Percentiles rank a stretch among this genome's conserved stretches.
Evolutionary conservation across 2,113 vertebrate genomes (phyloP).

Genomic region (Sturnira hondurensis): DNA sequence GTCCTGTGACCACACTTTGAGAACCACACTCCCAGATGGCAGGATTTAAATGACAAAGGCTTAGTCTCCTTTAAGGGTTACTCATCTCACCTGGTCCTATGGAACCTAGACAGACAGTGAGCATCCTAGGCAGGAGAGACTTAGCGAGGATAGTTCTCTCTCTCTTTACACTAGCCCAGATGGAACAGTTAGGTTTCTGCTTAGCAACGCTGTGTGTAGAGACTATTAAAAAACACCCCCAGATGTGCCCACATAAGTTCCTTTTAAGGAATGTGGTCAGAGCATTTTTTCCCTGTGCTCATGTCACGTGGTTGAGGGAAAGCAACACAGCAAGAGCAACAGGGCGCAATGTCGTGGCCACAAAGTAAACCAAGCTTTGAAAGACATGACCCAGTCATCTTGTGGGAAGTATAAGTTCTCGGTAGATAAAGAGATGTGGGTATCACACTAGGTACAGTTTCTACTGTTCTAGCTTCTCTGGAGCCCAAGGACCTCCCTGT

Average conservation of each 20-base stretch:
- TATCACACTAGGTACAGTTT: neutral
- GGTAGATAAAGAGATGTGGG: neutral
- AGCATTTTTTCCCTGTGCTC: neutral
- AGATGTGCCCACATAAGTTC: neutral
- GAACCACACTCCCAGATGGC: neutral
- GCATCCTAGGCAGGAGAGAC: neutral
- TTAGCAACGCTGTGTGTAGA: neutral
- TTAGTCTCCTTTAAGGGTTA: neutral
- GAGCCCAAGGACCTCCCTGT: neutral
- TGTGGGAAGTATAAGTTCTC: neutral
- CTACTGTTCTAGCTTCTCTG: neutral
- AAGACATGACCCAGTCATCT: neutral
- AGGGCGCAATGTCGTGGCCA: neutral
- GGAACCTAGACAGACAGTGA: too few relatives aligned
- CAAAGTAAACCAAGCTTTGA: neutral
- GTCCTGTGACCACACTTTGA: neutral
- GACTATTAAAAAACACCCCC: neutral
- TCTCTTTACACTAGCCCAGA: neutral
- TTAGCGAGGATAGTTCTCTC: too few relatives aligned
- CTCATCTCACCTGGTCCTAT: neutral
- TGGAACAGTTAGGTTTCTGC: neutral
- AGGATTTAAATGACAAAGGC: neutral
- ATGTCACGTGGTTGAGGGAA: neutral
- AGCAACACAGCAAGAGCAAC: neutral
- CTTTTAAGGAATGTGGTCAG: neutral